Base-by-base conservation (phyloP, 1,140 invertebrate species). In the Calliopsis andreniformis region DNA sequence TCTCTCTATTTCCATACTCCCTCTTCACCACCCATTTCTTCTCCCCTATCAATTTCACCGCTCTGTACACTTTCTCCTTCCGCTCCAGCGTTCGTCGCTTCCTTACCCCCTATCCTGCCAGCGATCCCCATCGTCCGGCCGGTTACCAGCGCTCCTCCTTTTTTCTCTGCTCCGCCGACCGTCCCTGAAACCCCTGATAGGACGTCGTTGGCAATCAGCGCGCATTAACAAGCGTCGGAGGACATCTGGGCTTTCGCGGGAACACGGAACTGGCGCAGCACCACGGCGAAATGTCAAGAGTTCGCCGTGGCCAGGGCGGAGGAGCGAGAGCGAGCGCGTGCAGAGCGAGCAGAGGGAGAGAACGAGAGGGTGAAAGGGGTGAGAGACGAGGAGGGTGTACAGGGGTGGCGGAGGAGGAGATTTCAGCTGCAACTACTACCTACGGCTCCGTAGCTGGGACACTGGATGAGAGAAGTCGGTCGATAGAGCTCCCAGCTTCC, bases 391-490 rank as follows among this genome's bases (percentile, higher is more conserved):
- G 67, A 78, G 64, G 28, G 25, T 25, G 63, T 16, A 23, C 61
- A 25, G 47, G 35, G 56, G 43, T 45, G 42, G 12, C 14, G 77
- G 51, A 66, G 82, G 69, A 64, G 70, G 83, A 85, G 79, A 85
- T 82, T 85, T 78, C 78, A 85, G 80, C 84, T 83, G 79, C 82
- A 79, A 78, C 85, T 79, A 85, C 80, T 85, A 83, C 76, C 79
- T 82, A 81, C 79, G 63, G 76, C 78, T 87, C 80, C 80, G 84
- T 87, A 87, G 85, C 85, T 88, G 87, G 88, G 88, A 85, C 84
- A 82, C 83, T 87, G 87, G 87, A 90, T 89, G 83, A 88, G 89
- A 88, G 86, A 87, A 88, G 85, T 89, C 87, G 88, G 89, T 89
- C 89, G 89, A 90, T 90, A 90, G 88, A 89, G 89, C 89, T 89